Percentiles rank a stretch among this genome's conserved stretches.
Evolutionary conservation across 2,113 vertebrate genomes (phyloP).

Genomic region (Poicephalus gulielmi): DNA sequence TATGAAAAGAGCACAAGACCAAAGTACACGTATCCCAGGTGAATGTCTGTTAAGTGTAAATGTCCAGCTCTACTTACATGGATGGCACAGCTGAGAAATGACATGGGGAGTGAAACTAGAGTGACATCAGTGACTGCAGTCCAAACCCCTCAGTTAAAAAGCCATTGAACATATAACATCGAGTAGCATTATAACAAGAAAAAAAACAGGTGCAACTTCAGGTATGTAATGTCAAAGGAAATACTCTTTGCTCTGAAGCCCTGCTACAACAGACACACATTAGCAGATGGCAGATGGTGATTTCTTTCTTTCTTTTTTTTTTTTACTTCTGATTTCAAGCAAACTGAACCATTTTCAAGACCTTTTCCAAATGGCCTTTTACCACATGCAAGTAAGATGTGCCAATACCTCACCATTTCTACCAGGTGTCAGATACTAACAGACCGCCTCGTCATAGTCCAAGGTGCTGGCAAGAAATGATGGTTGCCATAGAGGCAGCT

Average conservation of each 20-base stretch:
- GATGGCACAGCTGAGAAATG: not conserved
- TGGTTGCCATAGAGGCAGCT: not conserved
- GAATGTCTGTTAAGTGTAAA: not conserved
- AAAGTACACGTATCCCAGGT: not conserved
- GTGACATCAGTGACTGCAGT: not conserved
- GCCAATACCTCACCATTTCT: conserved; percentile 25
- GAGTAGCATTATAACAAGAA: not conserved
- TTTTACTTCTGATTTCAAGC: not conserved
- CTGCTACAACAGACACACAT: not conserved
- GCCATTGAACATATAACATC: not conserved
- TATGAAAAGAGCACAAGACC: not conserved
- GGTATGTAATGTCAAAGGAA: not conserved
- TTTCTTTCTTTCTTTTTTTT: not conserved
- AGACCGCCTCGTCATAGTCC: not conserved
- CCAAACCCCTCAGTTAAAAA: not conserved
- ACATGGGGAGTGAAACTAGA: not conserved
- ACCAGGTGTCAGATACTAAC: conserved; percentile 34
- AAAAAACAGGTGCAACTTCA: not conserved
- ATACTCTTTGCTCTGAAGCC: not conserved
- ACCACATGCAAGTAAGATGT: conserved; percentile 11
- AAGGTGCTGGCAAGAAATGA: not conserved
- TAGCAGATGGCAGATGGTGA: not conserved
- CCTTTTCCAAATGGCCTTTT: not conserved
- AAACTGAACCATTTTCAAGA: not conserved
- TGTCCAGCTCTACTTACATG: not conserved